Evolutionary conservation across 2,113 vertebrate genomes (phyloP), one percentile per base, ranked within the genome.

Genomic region (Cacatua alba): DNA sequence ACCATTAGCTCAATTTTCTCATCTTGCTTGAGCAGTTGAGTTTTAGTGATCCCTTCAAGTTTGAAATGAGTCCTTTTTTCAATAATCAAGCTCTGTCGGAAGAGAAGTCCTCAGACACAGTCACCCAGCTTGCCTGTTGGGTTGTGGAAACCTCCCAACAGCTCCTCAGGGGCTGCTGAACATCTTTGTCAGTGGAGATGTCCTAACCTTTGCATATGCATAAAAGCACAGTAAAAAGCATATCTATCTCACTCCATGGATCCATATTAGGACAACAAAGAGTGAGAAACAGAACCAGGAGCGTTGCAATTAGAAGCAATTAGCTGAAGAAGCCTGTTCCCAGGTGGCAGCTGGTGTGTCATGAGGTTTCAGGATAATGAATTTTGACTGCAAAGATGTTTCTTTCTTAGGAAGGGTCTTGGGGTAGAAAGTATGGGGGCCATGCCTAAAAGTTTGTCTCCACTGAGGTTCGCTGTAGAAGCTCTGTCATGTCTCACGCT

Each of bases 401-500:
- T 75, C 37, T 55, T 48, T 72, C 41, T 19, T 71, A 10, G 13
- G 39, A 52, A 78, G 31, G 20, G 13, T 39, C 7, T 41, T 21
- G 39, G 57, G 17, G 10, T 59, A 20, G 51, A 15, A 86, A 65
- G 0, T 4, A 9, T 20, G 37, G 17, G n/a, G 57, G 23, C 10
- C 0, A 0, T 5, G 24, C 2, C 28, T 48, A 3, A 10, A 67
- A 39, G 21, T 28, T 53, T 53, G 8, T 14, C 11, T 71, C 39
- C 1, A 4, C 29, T 10, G 33, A 35, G 8, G 21, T 43, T 88
- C 19, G 20, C 0, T 0, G 3, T 3, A 11, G 74, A 26, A 55
- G 16, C 31, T 81, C 69, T 29, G 16, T 25, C 20, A 25, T 10
- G 15, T 19, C 46, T 9, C 62, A 65, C 1, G 14, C 5, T 10